Evolutionary conservation across 2,797 vertebrate genomes (phyloP), one percentile per base, ranked within the genome.

Genomic region (Myotis pilosus): DNA sequence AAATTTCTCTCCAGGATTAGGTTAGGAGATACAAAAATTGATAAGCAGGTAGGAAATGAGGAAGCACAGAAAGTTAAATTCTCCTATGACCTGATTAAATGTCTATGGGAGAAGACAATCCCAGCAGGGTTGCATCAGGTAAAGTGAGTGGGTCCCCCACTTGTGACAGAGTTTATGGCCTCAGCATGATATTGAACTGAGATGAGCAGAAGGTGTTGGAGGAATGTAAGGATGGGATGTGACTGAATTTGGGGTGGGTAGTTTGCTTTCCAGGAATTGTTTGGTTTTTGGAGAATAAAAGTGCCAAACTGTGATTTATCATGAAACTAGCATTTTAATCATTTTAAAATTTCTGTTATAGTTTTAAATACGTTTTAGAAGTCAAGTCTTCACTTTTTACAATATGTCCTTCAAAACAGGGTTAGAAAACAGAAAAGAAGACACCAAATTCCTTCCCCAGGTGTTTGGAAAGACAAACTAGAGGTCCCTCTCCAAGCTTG

Each of bases 311-410:
- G 22, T 83, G 84, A 28, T 84, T 86, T 89, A 64, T 53, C 49
- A 53, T 82, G 25, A 94, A 92, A 66, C 23, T 17, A 55, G n/a
- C 20, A 79, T 81, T 84, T 88, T 71, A 91, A 81, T 83, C 41
- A 47, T 38, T 94, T 47, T 78, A 74, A 82, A 92, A 64, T 75
- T 92, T 84, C 11, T 3, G 25, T 22, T 83, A 47, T 5, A 49
- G 66, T 72, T 95, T 95, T 85, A 92, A 85, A 51, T 55, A 90
- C 72, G 33, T 78, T 93, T 44, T 38, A 30, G 19, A 38, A 64
- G 28, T 57, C 68, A 33, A 64, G 28, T 57, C 68, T 85, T 87
- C 23, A 51, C 9, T 72, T 95, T 85, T 93, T 75, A 44, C 4
- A 84, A 22, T n/a, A 36, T 51, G 19, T 85, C 76, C 84, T 80